Evolutionary conservation across 2,113 vertebrate species (phyloP), one percentile per base, ranked within the genome.

Genomic region (Tychaedon coryphoeus): DNA sequence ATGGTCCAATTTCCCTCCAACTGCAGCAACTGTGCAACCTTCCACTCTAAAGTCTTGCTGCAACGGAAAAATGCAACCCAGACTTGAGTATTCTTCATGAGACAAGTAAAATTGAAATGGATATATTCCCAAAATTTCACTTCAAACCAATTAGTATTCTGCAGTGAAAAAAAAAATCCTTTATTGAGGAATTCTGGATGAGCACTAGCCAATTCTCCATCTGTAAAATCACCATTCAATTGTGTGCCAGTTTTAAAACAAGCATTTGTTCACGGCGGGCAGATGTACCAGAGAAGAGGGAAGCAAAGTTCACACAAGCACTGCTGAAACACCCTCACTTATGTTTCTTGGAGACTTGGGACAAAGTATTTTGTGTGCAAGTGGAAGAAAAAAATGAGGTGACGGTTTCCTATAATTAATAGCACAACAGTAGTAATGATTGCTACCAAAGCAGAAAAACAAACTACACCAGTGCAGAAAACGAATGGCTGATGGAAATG

Each of bases 281-380:
- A 15, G 66, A 83, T 64, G 53, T 67, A 73, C 56, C 64, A 88
- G 60, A 67, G 69, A 31, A 83, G 22, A 85, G 22, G 31, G 50
- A 93, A 70, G 74, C 47, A 73, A 91, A 91, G 72, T 47, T 94
- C 71, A 83, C 20, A 47, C 4, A 88, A 77, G 26, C 34, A 76
- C 51, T 81, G 36, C 53, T 38, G 42, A 71, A 96, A 81, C 47
- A 90, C n/a, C 11, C 64, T 91, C 0, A 0, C 22, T 94, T 60
- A 60, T 9, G 23, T n/a, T 90, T 92, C 78, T 60, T 83, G 34
- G 56, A 94, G 64, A 42, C 38, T 80, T 10, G 5, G 36, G 43
- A 92, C 48, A 38, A 92, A 90, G 60, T 64, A 83, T 61, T 88
- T 91, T 86, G 64, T 54, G 53, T 65, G 53, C 20, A 93, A 66